phyloP scores from a whole-genome alignment of 2,113 vertebrate genomes.

The Hystrix cristata region DNA sequence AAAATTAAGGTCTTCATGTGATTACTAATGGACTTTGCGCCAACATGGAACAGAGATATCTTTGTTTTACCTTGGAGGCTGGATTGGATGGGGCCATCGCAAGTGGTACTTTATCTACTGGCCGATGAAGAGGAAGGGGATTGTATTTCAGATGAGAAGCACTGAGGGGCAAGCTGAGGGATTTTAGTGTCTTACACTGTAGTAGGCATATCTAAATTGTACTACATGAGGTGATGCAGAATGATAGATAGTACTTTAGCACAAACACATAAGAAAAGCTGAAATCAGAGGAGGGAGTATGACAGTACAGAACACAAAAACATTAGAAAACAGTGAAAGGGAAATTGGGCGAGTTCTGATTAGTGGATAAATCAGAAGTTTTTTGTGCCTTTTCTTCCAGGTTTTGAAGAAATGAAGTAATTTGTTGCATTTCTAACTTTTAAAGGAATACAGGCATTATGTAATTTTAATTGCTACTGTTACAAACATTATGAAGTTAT shows the following conservation, averaged over 20 bases:
- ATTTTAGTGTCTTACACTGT: not conserved
- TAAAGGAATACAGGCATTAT: not conserved
- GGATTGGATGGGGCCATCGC: not conserved
- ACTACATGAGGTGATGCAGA: not conserved
- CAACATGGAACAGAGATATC: not conserved
- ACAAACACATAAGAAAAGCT: not conserved
- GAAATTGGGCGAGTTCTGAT: not conserved
- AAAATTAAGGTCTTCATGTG: not conserved
- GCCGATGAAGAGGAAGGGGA: not conserved
- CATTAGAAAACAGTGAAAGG: not conserved
- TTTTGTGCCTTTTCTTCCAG: not conserved
- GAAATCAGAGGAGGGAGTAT: conserved; percentile 20
- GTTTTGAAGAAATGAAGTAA: conserved; percentile 28
- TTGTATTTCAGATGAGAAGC: not conserved
- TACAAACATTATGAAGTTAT: not conserved
- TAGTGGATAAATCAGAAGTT: not conserved
- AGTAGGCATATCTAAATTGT: not conserved
- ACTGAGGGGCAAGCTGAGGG: not conserved
- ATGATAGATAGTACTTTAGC: not conserved
- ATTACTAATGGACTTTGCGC: not conserved
- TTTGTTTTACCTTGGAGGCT: not conserved
- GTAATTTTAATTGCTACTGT: conserved; percentile 19
- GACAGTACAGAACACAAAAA: not conserved
- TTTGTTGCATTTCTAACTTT: conserved; percentile 29
- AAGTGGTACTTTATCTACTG: not conserved